Evolutionary conservation across 1,140 invertebrate genomes (phyloP), one percentile per base, ranked within the genome.

Genomic region (Pseudomyrmex dendroicus): DNA sequence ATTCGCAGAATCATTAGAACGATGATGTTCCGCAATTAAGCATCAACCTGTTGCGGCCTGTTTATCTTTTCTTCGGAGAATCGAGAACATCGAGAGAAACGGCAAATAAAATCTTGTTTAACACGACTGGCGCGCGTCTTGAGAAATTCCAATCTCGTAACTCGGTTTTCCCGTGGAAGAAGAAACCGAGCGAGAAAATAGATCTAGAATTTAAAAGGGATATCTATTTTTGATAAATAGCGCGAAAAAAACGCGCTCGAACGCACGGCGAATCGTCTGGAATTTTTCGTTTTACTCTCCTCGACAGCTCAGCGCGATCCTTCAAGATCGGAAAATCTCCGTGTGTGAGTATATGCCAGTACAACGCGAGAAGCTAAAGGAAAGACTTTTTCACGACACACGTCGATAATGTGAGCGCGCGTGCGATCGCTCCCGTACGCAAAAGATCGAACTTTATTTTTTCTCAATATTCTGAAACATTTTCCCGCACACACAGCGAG

Each of bases 241-340:
- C 50, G 73, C 44, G 72, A 76, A 87, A 87, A 84, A 84, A 78
- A 35, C 35, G 67, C 54, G 70, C 50, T 83, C 25, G 70, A 25
- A 84, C 76, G 83, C 83, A 72, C 59, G 61, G 22, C 12, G 72
- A 68, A 66, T 63, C 52, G 62, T 22, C 61, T 15, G 83, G 86
- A 88, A 88, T 87, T 88, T 88, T 85, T 84, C 86, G 70, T 87
- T 87, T 85, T 66, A 87, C 35, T 73, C 70, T 84, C n/a, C 20
- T 46, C 73, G 59, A 20, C n/a, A 62, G 20, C 25, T 15, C 35
- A 52, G 44, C 48, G 50, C 25, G 74, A 80, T 80, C 64, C 64
- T 17, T 70, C 83, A 77, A 73, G 17, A 57, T 48, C 35, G 67
- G 54, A 70, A 70, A 70, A 63, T 25, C 20, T 54, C n/a, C 73